A percentile compares a stretch with the other conserved stretches of the same genome.
Evolutionary conservation across 2,113 vertebrate species (phyloP).

Genomic region (Semicossyphus pulcher): DNA sequence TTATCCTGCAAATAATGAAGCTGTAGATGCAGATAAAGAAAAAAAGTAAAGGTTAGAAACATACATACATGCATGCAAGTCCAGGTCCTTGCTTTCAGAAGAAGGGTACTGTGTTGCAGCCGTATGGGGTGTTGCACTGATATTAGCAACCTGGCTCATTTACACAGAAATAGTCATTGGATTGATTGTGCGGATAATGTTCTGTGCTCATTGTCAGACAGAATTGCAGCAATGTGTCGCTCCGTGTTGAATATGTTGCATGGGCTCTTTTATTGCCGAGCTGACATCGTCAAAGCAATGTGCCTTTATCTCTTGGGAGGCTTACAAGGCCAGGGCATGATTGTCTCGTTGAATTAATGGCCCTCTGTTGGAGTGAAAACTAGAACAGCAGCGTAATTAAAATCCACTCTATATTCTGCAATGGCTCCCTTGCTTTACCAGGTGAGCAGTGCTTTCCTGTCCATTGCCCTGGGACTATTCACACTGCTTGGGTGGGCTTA

Average conservation of each 20-base stretch:
- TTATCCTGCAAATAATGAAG: background rate
- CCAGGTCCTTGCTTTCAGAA: background rate
- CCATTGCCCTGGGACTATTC: constrained; percentile 26
- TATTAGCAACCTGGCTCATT: constrained; percentile 15
- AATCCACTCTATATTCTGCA: constrained; percentile 63
- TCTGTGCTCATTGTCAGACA: constrained; percentile 39
- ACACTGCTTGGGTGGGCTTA: constrained; percentile 18
- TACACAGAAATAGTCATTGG: constrained; percentile 12
- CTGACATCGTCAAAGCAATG: constrained; percentile 68
- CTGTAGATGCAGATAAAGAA: background rate
- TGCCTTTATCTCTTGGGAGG: constrained; percentile 66
- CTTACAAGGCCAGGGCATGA: constrained; percentile 55
- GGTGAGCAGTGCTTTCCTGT: constrained; percentile 47
- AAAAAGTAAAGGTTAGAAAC: too few species aligned
- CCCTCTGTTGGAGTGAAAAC: constrained; percentile 68
- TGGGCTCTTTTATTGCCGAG: constrained; percentile 60
- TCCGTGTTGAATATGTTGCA: constrained; percentile 50
- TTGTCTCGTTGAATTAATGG: constrained; percentile 77
- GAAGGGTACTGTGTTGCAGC: background rate
- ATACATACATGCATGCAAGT: too few species aligned
- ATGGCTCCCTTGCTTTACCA: constrained; percentile 41
- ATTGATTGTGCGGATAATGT: constrained; percentile 53
- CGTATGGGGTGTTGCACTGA: background rate
- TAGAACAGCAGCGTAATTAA: constrained; percentile 75
- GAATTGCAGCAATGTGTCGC: constrained; percentile 43